These are phyloP conservation scores for Piliocolobus tephrosceles DNA, from an alignment of 2,113 vertebrate genomes.

Conservation along the genomic window DNA sequence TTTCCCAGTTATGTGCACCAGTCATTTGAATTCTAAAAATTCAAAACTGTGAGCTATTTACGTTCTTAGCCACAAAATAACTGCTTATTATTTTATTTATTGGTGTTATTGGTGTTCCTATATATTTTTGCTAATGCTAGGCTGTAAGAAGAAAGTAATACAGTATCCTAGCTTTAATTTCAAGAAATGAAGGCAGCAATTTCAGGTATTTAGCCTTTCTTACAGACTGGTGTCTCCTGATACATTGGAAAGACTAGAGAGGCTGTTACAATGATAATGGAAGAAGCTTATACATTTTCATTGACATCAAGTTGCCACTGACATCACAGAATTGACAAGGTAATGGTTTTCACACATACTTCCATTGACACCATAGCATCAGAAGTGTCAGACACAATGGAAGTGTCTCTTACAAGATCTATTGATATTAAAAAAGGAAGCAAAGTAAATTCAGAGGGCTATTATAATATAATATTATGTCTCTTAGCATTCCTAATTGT, in stretches of 20 bases:
- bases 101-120: slow-evolving; percentile 24
- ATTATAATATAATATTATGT: not conserved
- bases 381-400: slow-evolving; percentile 64
- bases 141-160: slow-evolving; percentile 28
- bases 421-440: slow-evolving; percentile 5
- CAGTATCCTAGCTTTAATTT: slow-evolving; percentile 55
- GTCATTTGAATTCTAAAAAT: slow-evolving; percentile 21
- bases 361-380: slow-evolving; percentile 71
- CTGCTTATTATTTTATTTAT: slow-evolving; percentile 55
- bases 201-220: slow-evolving; percentile 58
- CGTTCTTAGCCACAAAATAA: slow-evolving; percentile 50
- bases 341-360: slow-evolving; percentile 72
- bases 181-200: slow-evolving; percentile 44
- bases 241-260: slow-evolving; percentile 45
- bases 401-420: slow-evolving; percentile 59
- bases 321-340: slow-evolving; percentile 71
- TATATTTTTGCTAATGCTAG: slow-evolving; percentile 16
- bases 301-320: slow-evolving; percentile 66
- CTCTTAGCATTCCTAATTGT: slow-evolving; percentile 52
- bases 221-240: slow-evolving; percentile 46
- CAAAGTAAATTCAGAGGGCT: slow-evolving; percentile 28
- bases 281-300: slow-evolving; percentile 70
- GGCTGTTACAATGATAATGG: slow-evolving; percentile 65
- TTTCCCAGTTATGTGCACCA: slow-evolving; percentile 56
- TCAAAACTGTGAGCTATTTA: slow-evolving; percentile 64